Evolutionary conservation across 2,113 vertebrate species (phyloP).

Genomic region (Hirundichthys speculiger): DNA sequence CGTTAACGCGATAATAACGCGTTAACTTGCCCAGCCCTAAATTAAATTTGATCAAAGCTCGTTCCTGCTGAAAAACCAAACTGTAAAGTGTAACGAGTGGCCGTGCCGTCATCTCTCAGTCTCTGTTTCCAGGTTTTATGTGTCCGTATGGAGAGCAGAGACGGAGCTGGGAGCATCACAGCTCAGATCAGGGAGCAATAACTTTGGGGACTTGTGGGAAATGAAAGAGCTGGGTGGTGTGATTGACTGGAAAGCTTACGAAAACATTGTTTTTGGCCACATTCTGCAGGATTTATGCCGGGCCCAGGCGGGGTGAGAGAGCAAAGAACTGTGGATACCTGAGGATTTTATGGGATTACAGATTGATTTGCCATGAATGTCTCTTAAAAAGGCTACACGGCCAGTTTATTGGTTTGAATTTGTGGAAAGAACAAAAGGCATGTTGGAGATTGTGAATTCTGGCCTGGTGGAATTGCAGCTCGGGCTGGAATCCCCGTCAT

Average conservation of each 20-base stretch:
- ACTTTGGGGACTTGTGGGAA: slow-evolving; percentile 37
- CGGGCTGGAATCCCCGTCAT: not conserved
- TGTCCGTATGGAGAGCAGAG: slow-evolving; percentile 3
- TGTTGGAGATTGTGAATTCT: not conserved
- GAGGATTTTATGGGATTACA: slow-evolving; percentile 35
- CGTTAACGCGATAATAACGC: no score
- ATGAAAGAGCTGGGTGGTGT: slow-evolving; percentile 49
- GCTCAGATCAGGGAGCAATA: slow-evolving; percentile 56
- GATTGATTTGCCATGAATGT: slow-evolving; percentile 25
- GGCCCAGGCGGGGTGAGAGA: not conserved
- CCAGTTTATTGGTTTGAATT: slow-evolving; percentile 33
- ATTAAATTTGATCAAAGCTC: no score
- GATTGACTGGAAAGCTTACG: slow-evolving; percentile 26
- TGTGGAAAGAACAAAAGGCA: not conserved
- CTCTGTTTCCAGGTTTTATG: slow-evolving; percentile 6
- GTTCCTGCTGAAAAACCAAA: no score
- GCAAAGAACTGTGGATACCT: slow-evolving; percentile 12
- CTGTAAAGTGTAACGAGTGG: no score
- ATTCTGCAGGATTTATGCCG: slow-evolving; percentile 12
- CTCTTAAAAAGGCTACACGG: slow-evolving; percentile 3
- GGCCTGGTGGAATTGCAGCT: not conserved
- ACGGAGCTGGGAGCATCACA: slow-evolving; percentile 20
- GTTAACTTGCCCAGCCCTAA: no score
- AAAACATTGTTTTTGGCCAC: slow-evolving; percentile 59
- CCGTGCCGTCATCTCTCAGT: no score